Conservation (phyloP, 2,888 invertebrate species). For the Pristionchus japonicus region DNA sequence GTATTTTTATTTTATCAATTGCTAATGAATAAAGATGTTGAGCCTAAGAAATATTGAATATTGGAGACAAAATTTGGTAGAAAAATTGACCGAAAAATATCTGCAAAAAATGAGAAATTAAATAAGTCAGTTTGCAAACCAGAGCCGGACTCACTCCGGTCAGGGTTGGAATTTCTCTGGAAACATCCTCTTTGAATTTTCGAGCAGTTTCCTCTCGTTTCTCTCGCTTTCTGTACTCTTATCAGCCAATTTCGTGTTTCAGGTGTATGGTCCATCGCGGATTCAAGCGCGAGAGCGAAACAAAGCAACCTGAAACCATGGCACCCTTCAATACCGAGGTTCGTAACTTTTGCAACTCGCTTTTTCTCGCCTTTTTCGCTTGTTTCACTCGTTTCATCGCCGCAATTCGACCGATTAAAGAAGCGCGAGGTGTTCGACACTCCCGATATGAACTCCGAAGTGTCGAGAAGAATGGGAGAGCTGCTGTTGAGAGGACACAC, state of each 20-base stretch:
- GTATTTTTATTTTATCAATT: not conserved
- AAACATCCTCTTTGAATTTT: not conserved
- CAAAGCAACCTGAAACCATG: not conserved
- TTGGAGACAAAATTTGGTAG: not conserved
- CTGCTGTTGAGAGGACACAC: constrained; percentile 47
- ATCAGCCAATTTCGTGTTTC: not conserved
- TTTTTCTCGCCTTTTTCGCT: too few relatives aligned
- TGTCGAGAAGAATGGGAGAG: constrained; percentile 48
- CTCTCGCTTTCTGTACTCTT: not conserved
- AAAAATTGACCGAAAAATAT: not conserved
- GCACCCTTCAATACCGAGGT: constrained; percentile 43
- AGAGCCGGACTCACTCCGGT: not conserved
- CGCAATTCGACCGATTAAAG: not conserved
- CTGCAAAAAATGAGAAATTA: not conserved
- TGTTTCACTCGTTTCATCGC: not conserved
- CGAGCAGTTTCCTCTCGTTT: not conserved
- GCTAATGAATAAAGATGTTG: constrained; percentile 32
- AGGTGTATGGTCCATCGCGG: constrained; percentile 44
- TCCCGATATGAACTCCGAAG: not conserved
- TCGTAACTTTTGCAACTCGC: not conserved
- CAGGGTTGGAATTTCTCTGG: not conserved
- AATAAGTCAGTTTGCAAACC: not conserved
- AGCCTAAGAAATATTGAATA: not conserved
- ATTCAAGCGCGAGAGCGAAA: not conserved
- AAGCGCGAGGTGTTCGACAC: constrained; percentile 40